Conservation (phyloP, 2,797 vertebrate species). For the Cynopterus sphinx region DNA sequence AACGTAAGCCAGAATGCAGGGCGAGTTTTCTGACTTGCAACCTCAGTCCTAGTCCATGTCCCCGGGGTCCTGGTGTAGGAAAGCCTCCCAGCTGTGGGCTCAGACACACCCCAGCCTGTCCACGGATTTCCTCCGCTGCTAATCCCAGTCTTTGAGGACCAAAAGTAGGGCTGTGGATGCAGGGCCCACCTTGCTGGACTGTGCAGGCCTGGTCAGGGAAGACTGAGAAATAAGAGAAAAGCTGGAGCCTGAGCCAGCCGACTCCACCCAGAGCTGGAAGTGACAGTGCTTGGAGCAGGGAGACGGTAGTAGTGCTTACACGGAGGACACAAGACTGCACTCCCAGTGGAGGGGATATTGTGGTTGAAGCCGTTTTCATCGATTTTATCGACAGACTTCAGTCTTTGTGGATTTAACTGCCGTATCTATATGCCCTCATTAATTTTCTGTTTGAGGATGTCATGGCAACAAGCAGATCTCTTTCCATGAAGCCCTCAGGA, state of each 20-base stretch:
- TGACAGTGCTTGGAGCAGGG: background rate
- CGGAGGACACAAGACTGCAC: background rate
- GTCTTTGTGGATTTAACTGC: conserved; percentile 75
- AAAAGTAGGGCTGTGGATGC: background rate
- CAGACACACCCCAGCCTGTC: background rate
- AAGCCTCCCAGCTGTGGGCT: background rate
- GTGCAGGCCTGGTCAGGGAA: background rate
- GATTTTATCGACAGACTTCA: conserved; percentile 79
- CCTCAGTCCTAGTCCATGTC: background rate
- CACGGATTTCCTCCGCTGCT: conserved; percentile 32
- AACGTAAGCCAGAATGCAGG: conserved; percentile 28
- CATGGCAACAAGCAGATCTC: conserved; percentile 75
- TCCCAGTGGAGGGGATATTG: conserved; percentile 71
- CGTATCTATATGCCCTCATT: conserved; percentile 72
- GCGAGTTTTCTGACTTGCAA: conserved; percentile 19
- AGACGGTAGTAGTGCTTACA: background rate
- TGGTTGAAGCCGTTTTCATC: conserved; percentile 73
- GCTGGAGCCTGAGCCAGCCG: background rate
- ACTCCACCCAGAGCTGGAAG: background rate
- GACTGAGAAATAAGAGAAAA: background rate
- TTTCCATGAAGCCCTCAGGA: conserved; percentile 73
- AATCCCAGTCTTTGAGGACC: background rate
- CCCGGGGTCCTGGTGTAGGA: conserved; percentile 4
- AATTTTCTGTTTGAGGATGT: conserved; percentile 77
- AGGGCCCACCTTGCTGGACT: background rate